These are phyloP conservation scores for Eumaeus atala DNA, from an alignment of 1,140 invertebrate species.

Conservation along the genomic window DNA sequence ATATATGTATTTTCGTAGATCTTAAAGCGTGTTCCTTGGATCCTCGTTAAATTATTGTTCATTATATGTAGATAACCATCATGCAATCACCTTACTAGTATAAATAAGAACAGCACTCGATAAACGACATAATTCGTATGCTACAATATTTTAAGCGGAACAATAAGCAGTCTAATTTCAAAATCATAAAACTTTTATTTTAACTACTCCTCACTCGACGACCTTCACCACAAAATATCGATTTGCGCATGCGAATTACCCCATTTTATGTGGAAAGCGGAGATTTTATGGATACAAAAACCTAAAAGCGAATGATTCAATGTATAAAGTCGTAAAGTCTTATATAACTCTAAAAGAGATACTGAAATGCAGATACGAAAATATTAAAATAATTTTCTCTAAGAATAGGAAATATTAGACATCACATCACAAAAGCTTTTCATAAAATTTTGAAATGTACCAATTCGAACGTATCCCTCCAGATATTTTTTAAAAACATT, in stretches of 20 bases:
- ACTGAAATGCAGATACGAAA: conserved; percentile 40
- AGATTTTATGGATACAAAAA: conserved; percentile 34
- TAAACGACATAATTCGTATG: conserved; percentile 52
- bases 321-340: conserved; percentile 29
- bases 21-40: too few relatives aligned
- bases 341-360: conserved; percentile 33
- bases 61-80: conserved; percentile 33
- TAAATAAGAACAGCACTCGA: conserved; percentile 46
- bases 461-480: conserved; percentile 28
- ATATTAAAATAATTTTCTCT: conserved; percentile 40
- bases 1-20: too few relatives aligned
- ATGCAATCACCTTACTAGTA: conserved; percentile 51
- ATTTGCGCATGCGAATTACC: conserved; percentile 59
- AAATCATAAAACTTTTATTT: conserved; percentile 43
- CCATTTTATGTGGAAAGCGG: conserved; percentile 43
- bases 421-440: conserved; percentile 72
- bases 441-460: conserved; percentile 54
- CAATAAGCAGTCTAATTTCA: conserved; percentile 56
- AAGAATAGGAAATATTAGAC: conserved; percentile 58
- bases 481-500: neutral
- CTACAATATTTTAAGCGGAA: conserved; percentile 57
- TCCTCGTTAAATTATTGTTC: neutral
- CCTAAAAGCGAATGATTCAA: conserved; percentile 51
- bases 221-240: conserved; percentile 53
- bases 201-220: conserved; percentile 37